Base-by-base conservation (phyloP, 2,797 vertebrate genomes). In the Danio tinwini region DNA sequence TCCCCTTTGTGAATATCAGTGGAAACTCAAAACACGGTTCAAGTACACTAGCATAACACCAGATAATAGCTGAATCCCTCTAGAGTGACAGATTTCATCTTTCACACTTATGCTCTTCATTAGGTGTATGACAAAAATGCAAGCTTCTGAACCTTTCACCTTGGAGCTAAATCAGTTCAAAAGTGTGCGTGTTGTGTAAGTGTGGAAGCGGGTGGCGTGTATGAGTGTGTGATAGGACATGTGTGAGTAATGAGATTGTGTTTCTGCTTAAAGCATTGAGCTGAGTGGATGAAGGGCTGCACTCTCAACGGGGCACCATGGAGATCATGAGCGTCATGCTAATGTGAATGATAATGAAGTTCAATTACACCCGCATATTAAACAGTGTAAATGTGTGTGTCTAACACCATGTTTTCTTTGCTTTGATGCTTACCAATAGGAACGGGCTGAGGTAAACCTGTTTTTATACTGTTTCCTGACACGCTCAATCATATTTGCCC, bases 371-470 rank as follows among this genome's bases (percentile, higher is more conserved):
- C 29, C 4, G 52, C 74, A n/a, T 70, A 61, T 61, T 53, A 47
- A 67, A 47, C 7, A 21, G 56, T 58, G 40, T 74, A 19, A 70
- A 49, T 59, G 9, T 72, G 37, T 83, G 12, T 62, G 29, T 68
- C 59, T n/a, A 78, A 7, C 75, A 16, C 16, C 7, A 81, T 13
- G 78, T 76, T 63, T 5, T 83, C 56, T 81, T 62, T 85, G 76
- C 52, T 49, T 74, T 86, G 86, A 85, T 84, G 78, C 83, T 86
- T 62, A 83, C 69, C 40, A 59, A 52, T 59, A 58, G 93, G 92
- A 93, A 29, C 88, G 92, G 86, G 91, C 91, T 44, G 90, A 92
- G 91, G 93, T 94, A 80, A 70, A 90, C 70, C 61, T 84, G 7
- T 64, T 63, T 53, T 21, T 64, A 19, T 45, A 39, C 56, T 47